Evolutionary conservation across 53 echinoderm and acorn worm genomes (phyloP).

Genomic region (Echinometra lucunter): DNA sequence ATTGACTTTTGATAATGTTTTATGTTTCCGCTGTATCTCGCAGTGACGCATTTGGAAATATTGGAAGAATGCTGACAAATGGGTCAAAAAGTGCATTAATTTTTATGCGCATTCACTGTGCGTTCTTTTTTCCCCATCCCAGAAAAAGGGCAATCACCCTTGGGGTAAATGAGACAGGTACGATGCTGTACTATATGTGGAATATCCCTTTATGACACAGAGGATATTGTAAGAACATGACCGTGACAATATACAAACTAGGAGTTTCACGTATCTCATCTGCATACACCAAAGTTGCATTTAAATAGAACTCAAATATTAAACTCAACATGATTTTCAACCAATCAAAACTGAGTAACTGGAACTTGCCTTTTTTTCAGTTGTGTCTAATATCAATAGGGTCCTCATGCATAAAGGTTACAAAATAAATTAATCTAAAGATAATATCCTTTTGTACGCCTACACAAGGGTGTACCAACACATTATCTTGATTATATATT

Average conservation of each 20-base stretch:
- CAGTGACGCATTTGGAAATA: conserved; percentile 8
- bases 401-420: too few species aligned
- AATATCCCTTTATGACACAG: not conserved
- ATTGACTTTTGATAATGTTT: conserved; percentile 1
- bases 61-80: not conserved
- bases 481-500: too few species aligned
- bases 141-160: not conserved
- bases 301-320: too few species aligned
- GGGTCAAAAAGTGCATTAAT: conserved; percentile 2
- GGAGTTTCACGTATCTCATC: not conserved
- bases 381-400: too few species aligned
- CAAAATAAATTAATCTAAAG: not conserved
- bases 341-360: too few species aligned
- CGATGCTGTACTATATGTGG: not conserved
- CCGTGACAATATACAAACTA: not conserved
- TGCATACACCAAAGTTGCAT: too few species aligned
- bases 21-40: not conserved
- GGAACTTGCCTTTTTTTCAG: too few species aligned
- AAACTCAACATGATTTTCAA: too few species aligned
- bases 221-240: not conserved
- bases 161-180: not conserved
- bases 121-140: not conserved
- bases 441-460: too few species aligned
- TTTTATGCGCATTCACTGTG: not conserved
- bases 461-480: too few species aligned